Percentiles rank a stretch among this genome's conserved stretches.
These are phyloP conservation scores for Nyctibius bracteatus DNA, from an alignment of 2,113 vertebrate species.

Conservation along the genomic window DNA sequence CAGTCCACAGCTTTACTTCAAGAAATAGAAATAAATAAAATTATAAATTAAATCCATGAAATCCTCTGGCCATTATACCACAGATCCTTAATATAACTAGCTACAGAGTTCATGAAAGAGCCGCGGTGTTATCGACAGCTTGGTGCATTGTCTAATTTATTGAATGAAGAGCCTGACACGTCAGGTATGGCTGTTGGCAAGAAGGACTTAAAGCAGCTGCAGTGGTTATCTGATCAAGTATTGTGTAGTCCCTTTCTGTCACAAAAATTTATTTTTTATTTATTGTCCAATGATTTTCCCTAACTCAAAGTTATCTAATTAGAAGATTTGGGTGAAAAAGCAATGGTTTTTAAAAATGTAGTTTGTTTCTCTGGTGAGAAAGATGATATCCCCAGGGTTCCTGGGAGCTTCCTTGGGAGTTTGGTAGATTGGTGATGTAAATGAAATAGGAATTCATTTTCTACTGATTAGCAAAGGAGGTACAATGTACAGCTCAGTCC, in stretches of 20 bases:
- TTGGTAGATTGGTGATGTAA: background rate
- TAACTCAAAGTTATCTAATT: background rate
- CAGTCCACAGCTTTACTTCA: background rate
- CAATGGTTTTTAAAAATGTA: background rate
- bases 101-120: background rate
- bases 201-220: background rate
- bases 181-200: background rate
- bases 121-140: background rate
- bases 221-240: background rate
- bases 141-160: background rate
- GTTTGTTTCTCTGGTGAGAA: background rate
- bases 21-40: background rate
- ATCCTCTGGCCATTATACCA: background rate
- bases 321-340: background rate
- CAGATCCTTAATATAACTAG: background rate
- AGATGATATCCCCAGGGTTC: background rate
- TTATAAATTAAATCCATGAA: background rate
- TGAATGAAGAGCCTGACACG: background rate
- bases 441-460: background rate
- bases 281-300: background rate
- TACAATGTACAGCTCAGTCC: background rate
- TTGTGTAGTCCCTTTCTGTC: background rate
- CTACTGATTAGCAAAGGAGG: background rate
- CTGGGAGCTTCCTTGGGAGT: background rate
- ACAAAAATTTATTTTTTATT: background rate